A percentile compares a stretch with the other conserved stretches of the same genome.
These are phyloP conservation scores for Lasiurus cinereus DNA, from an alignment of 2,113 vertebrate species.

Conservation along the genomic window DNA sequence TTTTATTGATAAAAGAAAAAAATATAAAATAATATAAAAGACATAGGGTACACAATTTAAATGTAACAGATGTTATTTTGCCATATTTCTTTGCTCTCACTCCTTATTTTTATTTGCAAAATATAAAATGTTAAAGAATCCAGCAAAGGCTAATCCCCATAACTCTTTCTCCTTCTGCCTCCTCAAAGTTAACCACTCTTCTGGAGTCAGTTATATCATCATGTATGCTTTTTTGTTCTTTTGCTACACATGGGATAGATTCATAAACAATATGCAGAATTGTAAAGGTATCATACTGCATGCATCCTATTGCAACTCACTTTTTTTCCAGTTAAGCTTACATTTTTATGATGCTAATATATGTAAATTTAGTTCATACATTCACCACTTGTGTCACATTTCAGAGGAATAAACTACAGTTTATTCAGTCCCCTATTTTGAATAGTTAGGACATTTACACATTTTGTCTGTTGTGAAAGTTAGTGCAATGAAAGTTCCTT, in stretches of 20 bases:
- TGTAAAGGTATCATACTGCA: not conserved
- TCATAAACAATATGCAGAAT: not conserved
- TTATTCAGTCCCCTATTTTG: not conserved
- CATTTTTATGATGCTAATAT: conserved; percentile 22
- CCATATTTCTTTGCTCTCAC: not conserved
- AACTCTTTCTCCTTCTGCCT: not conserved
- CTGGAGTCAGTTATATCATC: not conserved
- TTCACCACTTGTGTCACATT: not conserved
- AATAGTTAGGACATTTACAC: not conserved
- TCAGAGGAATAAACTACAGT: not conserved
- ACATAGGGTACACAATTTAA: not conserved
- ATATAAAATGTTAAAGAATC: not conserved
- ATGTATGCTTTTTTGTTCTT: not conserved
- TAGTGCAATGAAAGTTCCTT: not conserved
- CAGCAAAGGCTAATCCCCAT: not conserved
- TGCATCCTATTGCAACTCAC: not conserved
- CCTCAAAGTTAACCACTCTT: not conserved
- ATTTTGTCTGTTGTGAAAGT: not conserved
- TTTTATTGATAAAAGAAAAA: not conserved
- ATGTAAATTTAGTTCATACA: not conserved
- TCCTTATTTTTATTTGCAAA: conserved; percentile 24
- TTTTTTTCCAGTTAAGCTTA: not conserved
- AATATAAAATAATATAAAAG: not conserved
- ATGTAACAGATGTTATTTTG: not conserved
- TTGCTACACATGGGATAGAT: not conserved